A percentile compares a stretch with the other conserved stretches of the same genome.
phyloP scores from a whole-genome alignment of 1,140 invertebrate genomes.

The Drepana arcuata region DNA sequence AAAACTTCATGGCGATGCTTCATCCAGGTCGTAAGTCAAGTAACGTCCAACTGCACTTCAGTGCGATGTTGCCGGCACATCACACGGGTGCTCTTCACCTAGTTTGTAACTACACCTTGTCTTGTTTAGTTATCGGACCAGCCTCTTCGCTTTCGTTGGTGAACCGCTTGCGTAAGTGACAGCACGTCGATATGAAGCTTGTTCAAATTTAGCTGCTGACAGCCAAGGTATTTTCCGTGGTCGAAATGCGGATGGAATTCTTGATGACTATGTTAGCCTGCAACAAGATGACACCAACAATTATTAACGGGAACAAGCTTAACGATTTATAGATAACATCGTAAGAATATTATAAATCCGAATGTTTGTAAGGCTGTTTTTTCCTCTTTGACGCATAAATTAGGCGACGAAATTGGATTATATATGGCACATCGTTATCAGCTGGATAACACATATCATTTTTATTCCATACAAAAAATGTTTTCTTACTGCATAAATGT shows the following conservation, averaged over 20 bases:
- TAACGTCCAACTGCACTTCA: constrained; percentile 53
- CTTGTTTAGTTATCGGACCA: too few relatives aligned
- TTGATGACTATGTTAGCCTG: constrained; percentile 32
- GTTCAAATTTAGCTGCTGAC: constrained; percentile 26
- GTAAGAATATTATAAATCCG: too few relatives aligned
- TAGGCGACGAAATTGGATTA: too few relatives aligned
- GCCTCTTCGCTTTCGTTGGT: constrained; percentile 13
- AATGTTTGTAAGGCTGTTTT: too few relatives aligned
- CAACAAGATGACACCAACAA: constrained; percentile 32
- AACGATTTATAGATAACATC: too few relatives aligned
- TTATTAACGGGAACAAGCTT: too few relatives aligned
- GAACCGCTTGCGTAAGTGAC: constrained; percentile 30
- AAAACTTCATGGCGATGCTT: constrained; percentile 67
- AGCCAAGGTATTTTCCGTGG: constrained; percentile 24
- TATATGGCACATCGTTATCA: too few relatives aligned
- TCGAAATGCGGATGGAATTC: constrained; percentile 26
- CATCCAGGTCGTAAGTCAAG: constrained; percentile 34
- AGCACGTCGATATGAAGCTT: constrained; percentile 13
- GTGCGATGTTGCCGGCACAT: constrained; percentile 58
- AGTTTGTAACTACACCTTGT: too few relatives aligned
- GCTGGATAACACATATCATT: too few relatives aligned
- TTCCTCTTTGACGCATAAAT: too few relatives aligned
- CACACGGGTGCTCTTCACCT: constrained; percentile 41
- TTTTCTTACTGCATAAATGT: too few relatives aligned
- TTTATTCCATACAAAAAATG: too few relatives aligned